A percentile compares a stretch with the other conserved stretches of the same genome.
Evolutionary conservation across 2,113 vertebrate genomes (phyloP).

Genomic region (Eonycteris spelaea): DNA sequence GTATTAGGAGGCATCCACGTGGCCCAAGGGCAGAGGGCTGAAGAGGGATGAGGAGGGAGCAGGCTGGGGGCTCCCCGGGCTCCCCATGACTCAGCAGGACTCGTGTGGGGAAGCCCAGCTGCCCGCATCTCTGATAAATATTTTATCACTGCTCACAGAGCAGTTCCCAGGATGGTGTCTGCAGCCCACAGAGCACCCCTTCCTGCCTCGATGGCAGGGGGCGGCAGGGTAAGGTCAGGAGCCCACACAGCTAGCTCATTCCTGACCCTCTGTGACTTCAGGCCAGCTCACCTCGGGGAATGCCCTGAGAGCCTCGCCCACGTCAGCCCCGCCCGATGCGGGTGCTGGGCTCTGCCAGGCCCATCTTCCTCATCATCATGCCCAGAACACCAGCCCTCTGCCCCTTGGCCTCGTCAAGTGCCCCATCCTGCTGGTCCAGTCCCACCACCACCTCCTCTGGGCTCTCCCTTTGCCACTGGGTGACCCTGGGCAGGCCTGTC

Average conservation of each 20-base stretch:
- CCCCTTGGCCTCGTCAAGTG: not conserved
- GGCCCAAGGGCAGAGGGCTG: constrained; percentile 34
- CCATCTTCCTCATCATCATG: not conserved
- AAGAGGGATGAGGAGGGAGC: not conserved
- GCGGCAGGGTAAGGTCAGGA: not conserved
- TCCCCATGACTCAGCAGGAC: not conserved
- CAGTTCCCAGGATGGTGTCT: constrained; percentile 2
- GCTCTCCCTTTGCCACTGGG: not conserved
- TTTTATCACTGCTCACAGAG: constrained; percentile 40
- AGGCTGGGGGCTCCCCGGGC: not conserved
- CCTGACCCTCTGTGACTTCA: not conserved
- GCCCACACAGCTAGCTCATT: not conserved
- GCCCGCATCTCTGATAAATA: constrained; percentile 15
- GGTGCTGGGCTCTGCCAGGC: not conserved
- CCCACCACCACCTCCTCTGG: not conserved
- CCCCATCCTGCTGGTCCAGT: not conserved
- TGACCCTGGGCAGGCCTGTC: not conserved
- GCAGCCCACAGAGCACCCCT: not conserved
- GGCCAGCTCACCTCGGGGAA: not conserved
- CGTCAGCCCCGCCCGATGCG: rapidly evolving
- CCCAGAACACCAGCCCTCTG: not conserved
- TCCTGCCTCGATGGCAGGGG: not conserved
- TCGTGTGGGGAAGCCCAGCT: not conserved
- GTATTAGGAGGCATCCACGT: not conserved
- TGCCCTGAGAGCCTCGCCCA: not conserved